Base-by-base conservation (phyloP, 2,888 invertebrate genomes). In the Aspidapion aeneum region DNA sequence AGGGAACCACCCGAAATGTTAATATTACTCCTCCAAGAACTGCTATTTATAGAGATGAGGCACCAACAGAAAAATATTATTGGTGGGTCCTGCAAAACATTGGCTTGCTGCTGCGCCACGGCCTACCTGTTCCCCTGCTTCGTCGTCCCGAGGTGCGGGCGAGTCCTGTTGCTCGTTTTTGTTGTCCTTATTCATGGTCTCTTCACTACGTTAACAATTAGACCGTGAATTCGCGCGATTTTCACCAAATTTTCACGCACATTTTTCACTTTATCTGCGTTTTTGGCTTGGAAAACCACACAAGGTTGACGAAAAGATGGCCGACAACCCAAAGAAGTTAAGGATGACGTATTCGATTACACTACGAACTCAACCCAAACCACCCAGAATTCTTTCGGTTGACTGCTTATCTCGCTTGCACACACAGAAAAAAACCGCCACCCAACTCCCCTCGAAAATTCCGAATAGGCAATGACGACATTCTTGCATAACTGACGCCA, bases 11-110 rank as follows among this genome's bases (percentile, higher is more conserved):
- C n/a, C n/a, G n/a, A n/a, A n/a, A n/a, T n/a, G n/a, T n/a, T n/a
- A n/a, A n/a, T n/a, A n/a, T n/a, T n/a, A n/a, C n/a, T n/a, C n/a
- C n/a, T n/a, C n/a, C n/a, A n/a, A n/a, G n/a, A n/a, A n/a, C n/a
- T n/a, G n/a, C 74, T 77, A 77, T 75, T 75, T 76, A 74, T 76
- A 77, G 77, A 73, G 69, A 72, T 71, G 71, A 75, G 76, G 77
- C 78, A 12, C 35, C 35, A 35, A 35, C n/a, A n/a, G n/a, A n/a
- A n/a, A n/a, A n/a, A n/a, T n/a, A n/a, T 61, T 19, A 50, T 56
- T 17, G 57, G 18, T 9, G 22, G 35, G 22, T 57, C 20, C 49
- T 64, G 60, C 49, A 51, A 62, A 58, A 62, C 64, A 64, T 60
- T n/a, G n/a, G n/a, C n/a, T n/a, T n/a, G n/a, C n/a, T n/a, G n/a